Evolutionary conservation across 1,140 invertebrate species (phyloP), one percentile per base, ranked within the genome.

Genomic region (Thalassaphorura encarpata): DNA sequence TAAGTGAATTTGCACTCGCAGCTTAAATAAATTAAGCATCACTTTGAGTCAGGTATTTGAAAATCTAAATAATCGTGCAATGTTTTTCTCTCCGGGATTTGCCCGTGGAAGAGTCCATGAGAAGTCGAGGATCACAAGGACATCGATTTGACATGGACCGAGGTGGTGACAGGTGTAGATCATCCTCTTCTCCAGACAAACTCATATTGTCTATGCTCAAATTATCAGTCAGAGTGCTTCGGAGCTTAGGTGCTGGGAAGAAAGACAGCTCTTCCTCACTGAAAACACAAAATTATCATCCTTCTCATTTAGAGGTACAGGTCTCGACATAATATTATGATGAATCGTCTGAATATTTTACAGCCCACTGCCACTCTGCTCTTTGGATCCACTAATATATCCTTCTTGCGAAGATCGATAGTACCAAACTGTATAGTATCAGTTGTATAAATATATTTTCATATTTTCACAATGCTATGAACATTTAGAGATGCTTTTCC

Each of bases 201-300:
- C 42, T 54, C 52, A 54, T 45, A 36, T 54, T 54, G 40, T 54
- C 52, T 18, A 54, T 33, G 27, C 52, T 54, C 27, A 54, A 41
- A 26, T 54, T 54, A 40, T 54, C 52, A 19, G 52, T 45, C 15
- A 54, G 39, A 18, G 28, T 29, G 33, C 26, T 28, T 23, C 31
- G 24, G 6, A 13, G 15, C 41, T 54, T 54, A 2, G 40, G 5
- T 4, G 40, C 13, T 16, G 52, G 52, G 42, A 54, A 54, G 52
- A 54, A 54, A 5, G 52, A 54, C 13, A 54, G 52, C 42, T 54
- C 52, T 26, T 54, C 52, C 19, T 54, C 52, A 46, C 52, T 54
- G 27, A 3, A 54, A 28, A 36, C 33, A 36, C 27, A 51, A 51
- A 13, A 36, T 4, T 8, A 49, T 11, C 15, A 11, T n/a, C n/a